phyloP scores from a whole-genome alignment of 2,888 invertebrate species.

The Diarsia rubi region DNA sequence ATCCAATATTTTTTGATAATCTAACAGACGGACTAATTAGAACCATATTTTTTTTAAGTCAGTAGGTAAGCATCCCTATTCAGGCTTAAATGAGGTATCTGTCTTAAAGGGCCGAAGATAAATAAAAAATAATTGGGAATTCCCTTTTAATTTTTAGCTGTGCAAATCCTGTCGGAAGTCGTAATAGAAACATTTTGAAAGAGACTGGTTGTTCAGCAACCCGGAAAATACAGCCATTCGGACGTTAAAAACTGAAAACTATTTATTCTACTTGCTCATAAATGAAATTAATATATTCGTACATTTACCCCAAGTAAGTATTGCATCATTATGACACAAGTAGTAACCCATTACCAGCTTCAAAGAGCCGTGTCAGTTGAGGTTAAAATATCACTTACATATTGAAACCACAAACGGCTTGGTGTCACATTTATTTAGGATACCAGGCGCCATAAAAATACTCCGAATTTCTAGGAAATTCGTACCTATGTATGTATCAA shows the following conservation, averaged over 20 bases:
- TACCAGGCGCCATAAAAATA: background rate
- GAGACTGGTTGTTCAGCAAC: background rate
- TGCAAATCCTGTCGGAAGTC: background rate
- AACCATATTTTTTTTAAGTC: too few relatives aligned
- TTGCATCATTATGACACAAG: conserved; percentile 7
- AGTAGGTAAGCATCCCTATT: too few relatives aligned
- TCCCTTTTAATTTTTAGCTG: background rate
- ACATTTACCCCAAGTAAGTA: background rate
- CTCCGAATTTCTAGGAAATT: background rate
- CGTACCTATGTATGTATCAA: background rate
- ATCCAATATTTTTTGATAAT: too few relatives aligned
- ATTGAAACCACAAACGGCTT: conserved; percentile 28
- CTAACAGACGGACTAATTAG: too few relatives aligned
- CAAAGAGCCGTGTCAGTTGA: conserved; percentile 23
- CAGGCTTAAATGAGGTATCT: too few relatives aligned
- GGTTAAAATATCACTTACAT: conserved; percentile 47
- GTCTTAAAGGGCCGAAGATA: too few relatives aligned
- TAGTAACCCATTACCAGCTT: background rate
- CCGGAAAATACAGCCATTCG: background rate
- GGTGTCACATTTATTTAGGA: conserved; percentile 8
- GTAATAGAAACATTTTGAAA: background rate
- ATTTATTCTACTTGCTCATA: background rate
- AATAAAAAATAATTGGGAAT: too few relatives aligned
- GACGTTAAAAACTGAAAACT: too few relatives aligned
- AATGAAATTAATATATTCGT: background rate